Evolutionary conservation across 1,140 invertebrate genomes (phyloP).

Genomic region (Plectus sambesii): DNA sequence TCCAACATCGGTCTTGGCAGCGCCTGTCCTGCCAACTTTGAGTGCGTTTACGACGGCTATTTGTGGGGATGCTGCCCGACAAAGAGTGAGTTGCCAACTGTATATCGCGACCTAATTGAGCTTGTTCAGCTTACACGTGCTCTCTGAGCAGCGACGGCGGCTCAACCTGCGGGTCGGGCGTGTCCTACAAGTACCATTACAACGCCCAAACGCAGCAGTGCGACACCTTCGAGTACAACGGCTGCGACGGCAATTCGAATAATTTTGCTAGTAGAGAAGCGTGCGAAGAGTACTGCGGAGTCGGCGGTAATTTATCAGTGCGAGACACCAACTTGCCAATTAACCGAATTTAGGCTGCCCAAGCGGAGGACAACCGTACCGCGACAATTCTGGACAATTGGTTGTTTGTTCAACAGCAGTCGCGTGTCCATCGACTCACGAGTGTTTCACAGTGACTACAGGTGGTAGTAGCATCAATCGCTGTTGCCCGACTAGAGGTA

Average conservation of each 20-base stretch:
- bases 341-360: too few species aligned
- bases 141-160: conserved; percentile 42
- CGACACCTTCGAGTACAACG: conserved; percentile 42
- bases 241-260: conserved; percentile 42
- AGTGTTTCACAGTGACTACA: conserved; percentile 40
- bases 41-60: conserved; percentile 44
- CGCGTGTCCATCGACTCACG: conserved; percentile 38
- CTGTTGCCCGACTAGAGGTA: conserved; percentile 38
- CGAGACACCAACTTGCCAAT: too few species aligned
- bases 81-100: conserved; percentile 24
- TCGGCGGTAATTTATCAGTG: too few species aligned
- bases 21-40: conserved; percentile 41
- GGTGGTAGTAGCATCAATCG: conserved; percentile 37
- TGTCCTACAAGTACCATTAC: conserved; percentile 44
- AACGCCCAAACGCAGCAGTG: conserved; percentile 45
- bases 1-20: conserved; percentile 42
- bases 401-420: conserved; percentile 40
- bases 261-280: conserved; percentile 41
- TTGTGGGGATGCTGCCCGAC: conserved; percentile 45
- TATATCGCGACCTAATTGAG: background rate
- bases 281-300: too few species aligned
- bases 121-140: conserved; percentile 38
- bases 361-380: conserved; percentile 41
- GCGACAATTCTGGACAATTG: conserved; percentile 43
- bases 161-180: conserved; percentile 42